These are phyloP conservation scores for Paramisgurnus dabryanus DNA, from an alignment of 2,113 vertebrate genomes.

Conservation along the genomic window DNA sequence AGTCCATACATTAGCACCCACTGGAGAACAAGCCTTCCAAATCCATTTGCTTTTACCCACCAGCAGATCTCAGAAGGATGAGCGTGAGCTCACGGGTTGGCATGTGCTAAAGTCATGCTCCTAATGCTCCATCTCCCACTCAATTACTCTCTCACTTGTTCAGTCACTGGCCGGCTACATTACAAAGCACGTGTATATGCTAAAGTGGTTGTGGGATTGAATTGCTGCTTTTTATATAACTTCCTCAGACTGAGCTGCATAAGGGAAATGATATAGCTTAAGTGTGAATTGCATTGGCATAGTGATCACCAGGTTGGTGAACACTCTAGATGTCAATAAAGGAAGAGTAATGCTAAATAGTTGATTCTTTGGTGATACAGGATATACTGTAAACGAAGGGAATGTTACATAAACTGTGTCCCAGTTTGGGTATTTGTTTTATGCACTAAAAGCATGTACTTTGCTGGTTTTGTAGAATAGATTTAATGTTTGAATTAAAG, in stretches of 20 bases:
- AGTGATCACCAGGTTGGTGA: neutral
- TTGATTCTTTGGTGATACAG: neutral
- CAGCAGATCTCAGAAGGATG: conserved; percentile 45
- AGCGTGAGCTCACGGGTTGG: conserved; percentile 51
- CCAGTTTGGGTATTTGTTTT: too few species aligned
- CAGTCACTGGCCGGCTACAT: conserved; percentile 17
- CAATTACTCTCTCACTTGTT: conserved; percentile 38
- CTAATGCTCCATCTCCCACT: conserved; percentile 44
- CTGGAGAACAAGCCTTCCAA: conserved; percentile 53
- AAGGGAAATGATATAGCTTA: conserved; percentile 23
- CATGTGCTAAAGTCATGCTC: conserved; percentile 42
- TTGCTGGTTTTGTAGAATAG: too few species aligned
- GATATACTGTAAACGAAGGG: too few species aligned
- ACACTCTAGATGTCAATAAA: neutral
- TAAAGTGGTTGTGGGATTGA: conserved; percentile 34
- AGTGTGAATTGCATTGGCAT: conserved; percentile 4
- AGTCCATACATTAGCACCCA: conserved; percentile 58
- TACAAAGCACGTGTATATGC: conserved; percentile 10
- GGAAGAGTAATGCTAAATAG: neutral
- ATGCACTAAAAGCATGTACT: too few species aligned
- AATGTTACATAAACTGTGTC: too few species aligned
- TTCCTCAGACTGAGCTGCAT: conserved; percentile 29
- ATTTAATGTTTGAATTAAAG: too few species aligned
- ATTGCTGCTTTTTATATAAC: conserved; percentile 17
- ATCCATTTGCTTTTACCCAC: conserved; percentile 55